Conservation (phyloP, 2,113 vertebrate genomes). For the Mugil cephalus region DNA sequence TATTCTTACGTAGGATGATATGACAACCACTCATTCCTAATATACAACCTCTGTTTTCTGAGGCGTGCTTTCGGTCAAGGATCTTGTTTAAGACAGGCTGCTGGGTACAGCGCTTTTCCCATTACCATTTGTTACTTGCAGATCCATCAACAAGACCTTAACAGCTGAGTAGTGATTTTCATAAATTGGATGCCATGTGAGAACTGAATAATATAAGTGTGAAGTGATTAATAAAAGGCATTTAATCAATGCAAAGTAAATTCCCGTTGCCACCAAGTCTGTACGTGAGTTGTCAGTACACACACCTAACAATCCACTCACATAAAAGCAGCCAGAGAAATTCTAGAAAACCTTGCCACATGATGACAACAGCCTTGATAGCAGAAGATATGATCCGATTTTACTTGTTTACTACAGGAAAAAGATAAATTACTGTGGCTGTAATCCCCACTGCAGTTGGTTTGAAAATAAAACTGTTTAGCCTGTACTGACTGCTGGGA, state of each 20-base stretch:
- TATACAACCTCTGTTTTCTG: constrained; percentile 7
- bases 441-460: constrained; percentile 23
- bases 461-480: constrained; percentile 33
- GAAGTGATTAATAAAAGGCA: constrained; percentile 11
- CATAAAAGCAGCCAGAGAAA: background rate
- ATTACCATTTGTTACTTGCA: background rate
- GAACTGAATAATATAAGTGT: background rate
- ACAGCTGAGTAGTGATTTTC: constrained; percentile 17
- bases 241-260: constrained; percentile 16
- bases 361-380: background rate
- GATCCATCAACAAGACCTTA: background rate
- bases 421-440: constrained; percentile 3
- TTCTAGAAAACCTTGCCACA: background rate
- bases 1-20: background rate
- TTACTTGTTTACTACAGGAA: constrained; percentile 11
- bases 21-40: background rate
- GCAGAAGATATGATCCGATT: too few species aligned
- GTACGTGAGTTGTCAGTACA: background rate
- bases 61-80: background rate
- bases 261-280: background rate
- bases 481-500: background rate
- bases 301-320: background rate
- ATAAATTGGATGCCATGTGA: constrained; percentile 1
- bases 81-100: background rate
- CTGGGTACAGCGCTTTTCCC: background rate